These are phyloP conservation scores for Tringa solitaria DNA, from an alignment of 2,113 vertebrate genomes.

Conservation along the genomic window DNA sequence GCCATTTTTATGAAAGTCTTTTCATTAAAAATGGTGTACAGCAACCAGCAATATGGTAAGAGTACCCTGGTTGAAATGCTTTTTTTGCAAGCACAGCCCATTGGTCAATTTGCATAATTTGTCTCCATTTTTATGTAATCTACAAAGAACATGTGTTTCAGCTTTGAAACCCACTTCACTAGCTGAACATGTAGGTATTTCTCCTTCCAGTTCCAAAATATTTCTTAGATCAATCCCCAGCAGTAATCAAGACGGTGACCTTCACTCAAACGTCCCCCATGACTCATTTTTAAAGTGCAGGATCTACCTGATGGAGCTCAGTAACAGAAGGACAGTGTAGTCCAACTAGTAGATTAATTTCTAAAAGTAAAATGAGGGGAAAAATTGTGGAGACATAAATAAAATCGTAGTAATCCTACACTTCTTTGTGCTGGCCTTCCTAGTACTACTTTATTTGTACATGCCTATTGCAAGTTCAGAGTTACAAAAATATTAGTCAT, in stretches of 20 bases:
- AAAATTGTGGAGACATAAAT: background rate
- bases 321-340: background rate
- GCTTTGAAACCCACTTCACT: background rate
- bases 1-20: background rate
- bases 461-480: background rate
- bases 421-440: background rate
- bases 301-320: background rate
- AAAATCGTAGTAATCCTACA: background rate
- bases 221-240: background rate
- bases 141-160: background rate
- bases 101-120: background rate
- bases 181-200: background rate
- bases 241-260: background rate
- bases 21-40: background rate
- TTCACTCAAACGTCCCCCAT: background rate
- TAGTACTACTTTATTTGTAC: background rate
- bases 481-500: background rate
- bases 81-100: rapidly evolving
- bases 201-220: background rate
- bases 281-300: background rate
- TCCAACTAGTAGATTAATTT: background rate
- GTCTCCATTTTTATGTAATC: background rate
- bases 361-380: background rate
- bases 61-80: rapidly evolving
- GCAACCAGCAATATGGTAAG: background rate